Evolutionary conservation across 2,888 invertebrate species (phyloP).

Genomic region (Listrodromus nycthemerus): DNA sequence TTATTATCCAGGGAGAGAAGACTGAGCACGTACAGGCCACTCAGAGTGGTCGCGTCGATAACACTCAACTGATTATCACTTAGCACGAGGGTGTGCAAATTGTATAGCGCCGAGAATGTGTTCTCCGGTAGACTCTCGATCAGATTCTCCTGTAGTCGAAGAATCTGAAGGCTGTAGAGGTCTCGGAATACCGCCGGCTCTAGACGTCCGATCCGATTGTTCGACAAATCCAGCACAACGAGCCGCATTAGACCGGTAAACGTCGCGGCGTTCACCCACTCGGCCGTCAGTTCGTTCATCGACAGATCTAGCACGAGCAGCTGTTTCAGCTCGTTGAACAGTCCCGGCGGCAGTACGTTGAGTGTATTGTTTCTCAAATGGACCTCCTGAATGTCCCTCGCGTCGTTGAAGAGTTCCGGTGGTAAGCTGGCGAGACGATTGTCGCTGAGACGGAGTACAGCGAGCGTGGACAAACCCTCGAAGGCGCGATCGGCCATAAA

Average conservation of each 20-base stretch:
- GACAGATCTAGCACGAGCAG: slow-evolving; percentile 91
- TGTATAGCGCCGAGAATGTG: slow-evolving; percentile 91
- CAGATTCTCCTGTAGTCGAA: slow-evolving; percentile 92
- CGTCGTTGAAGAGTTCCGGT: slow-evolving; percentile 92
- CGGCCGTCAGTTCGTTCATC: slow-evolving; percentile 92
- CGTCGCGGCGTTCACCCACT: slow-evolving; percentile 93
- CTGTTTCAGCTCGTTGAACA: slow-evolving; percentile 91
- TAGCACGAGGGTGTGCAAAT: slow-evolving; percentile 92
- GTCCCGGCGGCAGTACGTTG: slow-evolving; percentile 91
- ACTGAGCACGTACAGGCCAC: slow-evolving; percentile 91
- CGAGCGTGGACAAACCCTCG: slow-evolving; percentile 90
- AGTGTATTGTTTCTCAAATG: slow-evolving; percentile 93
- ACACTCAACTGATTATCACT: slow-evolving; percentile 92
- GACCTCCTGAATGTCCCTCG: slow-evolving; percentile 91
- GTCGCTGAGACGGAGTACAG: slow-evolving; percentile 91
- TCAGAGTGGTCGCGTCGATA: slow-evolving; percentile 91
- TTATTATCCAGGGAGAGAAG: slow-evolving; percentile 93
- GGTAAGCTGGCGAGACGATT: slow-evolving; percentile 93
- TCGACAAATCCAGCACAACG: slow-evolving; percentile 91
- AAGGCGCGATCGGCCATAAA: slow-evolving; percentile 92
- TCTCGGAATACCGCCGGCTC: slow-evolving; percentile 92
- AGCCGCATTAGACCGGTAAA: slow-evolving; percentile 91
- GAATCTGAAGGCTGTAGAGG: slow-evolving; percentile 91
- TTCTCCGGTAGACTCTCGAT: slow-evolving; percentile 92
- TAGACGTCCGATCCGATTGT: slow-evolving; percentile 90